A percentile compares a stretch with the other conserved stretches of the same genome.
phyloP scores from a whole-genome alignment of 2,888 invertebrate genomes.

The Tenthredo notha region DNA sequence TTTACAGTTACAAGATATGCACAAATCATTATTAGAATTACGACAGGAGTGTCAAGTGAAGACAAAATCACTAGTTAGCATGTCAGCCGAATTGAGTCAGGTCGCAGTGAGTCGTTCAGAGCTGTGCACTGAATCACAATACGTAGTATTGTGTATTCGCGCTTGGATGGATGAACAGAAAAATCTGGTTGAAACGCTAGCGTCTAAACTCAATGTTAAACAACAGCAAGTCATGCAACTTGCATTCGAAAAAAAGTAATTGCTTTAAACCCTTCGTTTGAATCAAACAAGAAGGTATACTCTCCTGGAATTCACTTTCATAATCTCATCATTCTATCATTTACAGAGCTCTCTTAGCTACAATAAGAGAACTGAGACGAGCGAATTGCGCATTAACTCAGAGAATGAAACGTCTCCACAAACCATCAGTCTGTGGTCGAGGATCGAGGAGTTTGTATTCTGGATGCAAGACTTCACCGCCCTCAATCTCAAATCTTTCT shows the following conservation, averaged over 20 bases:
- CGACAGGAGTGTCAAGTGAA: conserved; percentile 69
- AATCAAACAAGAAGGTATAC: conserved; percentile 2
- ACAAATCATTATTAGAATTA: conserved; percentile 68
- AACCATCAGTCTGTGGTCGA: conserved; percentile 49
- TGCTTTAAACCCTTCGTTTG: not conserved
- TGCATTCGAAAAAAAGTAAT: conserved; percentile 70
- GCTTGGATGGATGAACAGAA: conserved; percentile 71
- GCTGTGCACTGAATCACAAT: conserved; percentile 70
- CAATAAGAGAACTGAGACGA: conserved; percentile 63
- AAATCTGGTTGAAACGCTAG: conserved; percentile 62
- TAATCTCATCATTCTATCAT: conserved; percentile 26
- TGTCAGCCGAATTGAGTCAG: conserved; percentile 70
- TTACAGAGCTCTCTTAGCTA: conserved; percentile 65
- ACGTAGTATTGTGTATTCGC: conserved; percentile 70
- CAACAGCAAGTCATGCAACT: conserved; percentile 66
- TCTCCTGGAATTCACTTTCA: not conserved
- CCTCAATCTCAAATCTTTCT: conserved; percentile 44
- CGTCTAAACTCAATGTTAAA: conserved; percentile 65
- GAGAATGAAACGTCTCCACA: conserved; percentile 60
- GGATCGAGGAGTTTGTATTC: conserved; percentile 56
- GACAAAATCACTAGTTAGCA: conserved; percentile 65
- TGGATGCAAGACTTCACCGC: conserved; percentile 54
- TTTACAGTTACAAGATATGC: conserved; percentile 69
- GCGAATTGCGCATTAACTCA: conserved; percentile 62
- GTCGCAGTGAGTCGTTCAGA: conserved; percentile 69